A percentile compares a stretch with the other conserved stretches of the same genome.
These are phyloP conservation scores for Calypte anna DNA, from an alignment of 2,113 vertebrate species.

Conservation along the genomic window DNA sequence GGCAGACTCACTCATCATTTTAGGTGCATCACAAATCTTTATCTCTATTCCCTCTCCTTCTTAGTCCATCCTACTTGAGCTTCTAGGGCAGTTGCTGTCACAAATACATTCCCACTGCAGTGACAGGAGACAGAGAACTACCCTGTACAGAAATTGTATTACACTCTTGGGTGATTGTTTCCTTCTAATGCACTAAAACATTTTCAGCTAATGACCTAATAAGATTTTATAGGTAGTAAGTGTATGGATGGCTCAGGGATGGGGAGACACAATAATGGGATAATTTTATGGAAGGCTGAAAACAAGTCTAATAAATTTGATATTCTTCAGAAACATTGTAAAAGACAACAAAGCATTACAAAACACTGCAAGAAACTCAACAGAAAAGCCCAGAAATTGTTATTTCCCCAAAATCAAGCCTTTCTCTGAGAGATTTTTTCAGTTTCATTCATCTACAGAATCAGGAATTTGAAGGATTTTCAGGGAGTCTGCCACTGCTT, in stretches of 20 bases:
- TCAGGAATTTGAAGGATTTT: neutral
- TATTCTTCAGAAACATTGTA: neutral
- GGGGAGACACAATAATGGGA: neutral
- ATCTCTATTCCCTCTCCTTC: neutral
- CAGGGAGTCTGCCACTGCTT: neutral
- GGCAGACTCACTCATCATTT: neutral
- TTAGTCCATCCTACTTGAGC: neutral
- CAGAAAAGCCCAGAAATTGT: neutral
- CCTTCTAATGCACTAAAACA: conserved; percentile 29
- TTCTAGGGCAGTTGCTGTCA: neutral
- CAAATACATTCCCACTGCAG: neutral
- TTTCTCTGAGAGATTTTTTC: neutral
- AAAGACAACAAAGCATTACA: neutral
- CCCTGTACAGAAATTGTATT: conserved; percentile 1
- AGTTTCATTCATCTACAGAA: neutral
- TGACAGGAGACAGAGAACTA: conserved; percentile 18
- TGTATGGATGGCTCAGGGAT: neutral
- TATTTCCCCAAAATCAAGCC: neutral
- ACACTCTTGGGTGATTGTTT: conserved; percentile 1
- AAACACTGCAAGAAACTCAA: neutral
- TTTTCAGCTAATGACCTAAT: conserved; percentile 29
- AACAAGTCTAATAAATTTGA: neutral
- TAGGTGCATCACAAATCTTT: neutral
- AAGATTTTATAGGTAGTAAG: conserved; percentile 22
- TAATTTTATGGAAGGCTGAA: conserved; percentile 3